A percentile compares a stretch with the other conserved stretches of the same genome.
Conservation (phyloP, 1,140 invertebrate species). For the Colletes gigas region DNA sequence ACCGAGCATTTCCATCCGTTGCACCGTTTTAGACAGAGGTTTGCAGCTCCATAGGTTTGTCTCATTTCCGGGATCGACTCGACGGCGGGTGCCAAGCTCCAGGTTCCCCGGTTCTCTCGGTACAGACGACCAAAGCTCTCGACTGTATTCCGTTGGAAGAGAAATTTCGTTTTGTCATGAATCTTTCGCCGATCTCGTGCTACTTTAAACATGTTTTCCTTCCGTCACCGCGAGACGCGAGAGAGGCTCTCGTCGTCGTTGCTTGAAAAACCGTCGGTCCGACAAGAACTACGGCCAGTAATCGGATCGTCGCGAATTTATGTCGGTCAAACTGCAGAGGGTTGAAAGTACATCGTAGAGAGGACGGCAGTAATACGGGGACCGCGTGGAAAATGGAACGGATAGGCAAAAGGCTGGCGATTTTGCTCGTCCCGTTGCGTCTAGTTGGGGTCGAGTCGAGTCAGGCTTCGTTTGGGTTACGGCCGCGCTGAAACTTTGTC, state of each 20-base stretch:
- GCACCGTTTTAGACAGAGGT: slow-evolving; percentile 46
- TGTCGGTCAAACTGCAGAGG: too few species aligned
- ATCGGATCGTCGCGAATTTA: too few species aligned
- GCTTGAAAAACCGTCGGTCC: too few species aligned
- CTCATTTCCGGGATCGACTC: slow-evolving; percentile 78
- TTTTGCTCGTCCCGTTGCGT: slow-evolving; percentile 1
- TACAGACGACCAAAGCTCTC: not conserved
- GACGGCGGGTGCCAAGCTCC: slow-evolving; percentile 65
- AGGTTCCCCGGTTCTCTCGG: slow-evolving; percentile 46
- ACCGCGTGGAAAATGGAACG: not conserved
- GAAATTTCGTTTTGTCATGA: not conserved
- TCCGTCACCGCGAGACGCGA: too few species aligned
- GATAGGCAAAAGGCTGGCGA: not conserved
- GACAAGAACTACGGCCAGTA: too few species aligned
- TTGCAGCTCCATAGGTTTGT: slow-evolving; percentile 76
- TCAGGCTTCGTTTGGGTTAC: slow-evolving; percentile 38
- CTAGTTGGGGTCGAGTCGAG: slow-evolving; percentile 33
- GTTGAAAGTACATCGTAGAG: too few species aligned
- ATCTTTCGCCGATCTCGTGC: not conserved
- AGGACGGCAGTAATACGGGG: too few species aligned
- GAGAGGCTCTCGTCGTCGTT: too few species aligned
- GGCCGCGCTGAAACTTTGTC: slow-evolving; percentile 72
- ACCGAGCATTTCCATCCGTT: slow-evolving; percentile 67
- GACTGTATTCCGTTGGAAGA: too few species aligned
- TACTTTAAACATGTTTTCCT: too few species aligned